Evolutionary conservation across 2,888 invertebrate genomes (phyloP).

Genomic region (Euproctis similis): DNA sequence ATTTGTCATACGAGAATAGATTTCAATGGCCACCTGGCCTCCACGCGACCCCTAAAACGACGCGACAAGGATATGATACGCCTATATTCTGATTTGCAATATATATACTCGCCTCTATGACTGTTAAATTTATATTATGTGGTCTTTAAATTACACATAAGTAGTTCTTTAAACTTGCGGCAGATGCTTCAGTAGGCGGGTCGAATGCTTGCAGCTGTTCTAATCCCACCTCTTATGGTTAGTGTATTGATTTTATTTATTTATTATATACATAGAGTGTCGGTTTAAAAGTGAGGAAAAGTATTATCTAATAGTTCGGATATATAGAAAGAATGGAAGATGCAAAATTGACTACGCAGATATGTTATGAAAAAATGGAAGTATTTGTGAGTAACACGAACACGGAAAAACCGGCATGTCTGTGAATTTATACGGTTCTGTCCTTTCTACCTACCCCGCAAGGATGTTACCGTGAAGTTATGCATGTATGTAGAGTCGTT

Average conservation of each 20-base stretch:
- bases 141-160: conserved; percentile 68
- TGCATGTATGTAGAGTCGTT: conserved; percentile 22
- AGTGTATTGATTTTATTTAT: conserved; percentile 34
- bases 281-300: too few species aligned
- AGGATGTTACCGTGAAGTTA: too few species aligned
- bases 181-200: conserved; percentile 58
- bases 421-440: too few species aligned
- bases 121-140: conserved; percentile 74
- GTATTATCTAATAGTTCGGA: too few species aligned
- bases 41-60: conserved; percentile 51
- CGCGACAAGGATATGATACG: conserved; percentile 25
- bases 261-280: too few species aligned
- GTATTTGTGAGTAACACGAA: too few species aligned
- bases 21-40: conserved; percentile 56
- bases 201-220: conserved; percentile 49
- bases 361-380: too few species aligned
- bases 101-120: conserved; percentile 62
- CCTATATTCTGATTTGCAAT: conserved; percentile 51
- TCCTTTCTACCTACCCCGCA: too few species aligned
- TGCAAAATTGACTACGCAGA: too few species aligned
- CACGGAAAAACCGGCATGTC: too few species aligned
- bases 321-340: too few species aligned
- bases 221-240: conserved; percentile 34
- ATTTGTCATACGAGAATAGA: conserved; percentile 64
- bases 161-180: conserved; percentile 68